Conservation (phyloP, 2,797 vertebrate species). For the Betta splendens region DNA sequence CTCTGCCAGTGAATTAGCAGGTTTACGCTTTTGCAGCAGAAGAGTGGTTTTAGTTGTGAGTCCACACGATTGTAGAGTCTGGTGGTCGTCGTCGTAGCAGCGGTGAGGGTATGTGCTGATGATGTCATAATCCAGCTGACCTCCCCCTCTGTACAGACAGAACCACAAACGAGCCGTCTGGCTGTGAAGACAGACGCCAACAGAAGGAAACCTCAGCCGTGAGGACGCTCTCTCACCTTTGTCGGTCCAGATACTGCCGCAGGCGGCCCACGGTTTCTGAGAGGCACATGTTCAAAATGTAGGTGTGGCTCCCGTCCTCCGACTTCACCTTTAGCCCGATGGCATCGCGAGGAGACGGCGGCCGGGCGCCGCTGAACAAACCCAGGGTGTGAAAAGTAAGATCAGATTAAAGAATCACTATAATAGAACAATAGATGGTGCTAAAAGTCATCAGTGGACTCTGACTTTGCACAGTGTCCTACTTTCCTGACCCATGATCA, state of each 20-base stretch:
- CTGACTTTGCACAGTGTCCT: conserved; percentile 14
- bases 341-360: background rate
- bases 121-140: conserved; percentile 83
- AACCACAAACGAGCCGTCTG: background rate
- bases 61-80: conserved; percentile 83
- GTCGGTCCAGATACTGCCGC: conserved; percentile 77
- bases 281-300: conserved; percentile 82
- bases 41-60: conserved; percentile 80
- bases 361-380: conserved; percentile 20
- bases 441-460: too few relatives aligned
- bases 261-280: conserved; percentile 87
- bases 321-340: conserved; percentile 86
- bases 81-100: conserved; percentile 76
- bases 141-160: conserved; percentile 73
- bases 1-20: background rate
- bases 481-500: conserved; percentile 35
- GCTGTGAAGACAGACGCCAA: background rate
- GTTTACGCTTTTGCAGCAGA: conserved; percentile 71
- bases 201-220: too few relatives aligned
- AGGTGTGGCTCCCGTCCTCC: conserved; percentile 84
- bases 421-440: too few relatives aligned
- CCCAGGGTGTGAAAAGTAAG: conserved; percentile 24
- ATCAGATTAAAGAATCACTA: too few relatives aligned
- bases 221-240: conserved; percentile 77
- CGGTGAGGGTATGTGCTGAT: conserved; percentile 83